Evolutionary conservation across 2,888 invertebrate genomes (phyloP).

Genomic region (Amphipoea lucens): DNA sequence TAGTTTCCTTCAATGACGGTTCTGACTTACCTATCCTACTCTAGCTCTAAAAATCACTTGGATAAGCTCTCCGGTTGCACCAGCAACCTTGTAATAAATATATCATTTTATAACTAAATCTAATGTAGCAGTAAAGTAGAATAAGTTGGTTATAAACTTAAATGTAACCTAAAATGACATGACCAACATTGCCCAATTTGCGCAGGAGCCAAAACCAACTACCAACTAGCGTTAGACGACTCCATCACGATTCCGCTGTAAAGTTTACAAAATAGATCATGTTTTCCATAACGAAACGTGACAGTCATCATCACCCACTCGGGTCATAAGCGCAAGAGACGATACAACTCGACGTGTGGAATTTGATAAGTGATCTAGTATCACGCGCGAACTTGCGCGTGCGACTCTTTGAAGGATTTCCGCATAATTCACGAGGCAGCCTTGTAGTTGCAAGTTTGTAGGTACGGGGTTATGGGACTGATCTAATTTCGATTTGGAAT

Average conservation of each 20-base stretch:
- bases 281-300: constrained; percentile 59
- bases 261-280: constrained; percentile 34
- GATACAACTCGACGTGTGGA: constrained; percentile 57
- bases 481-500: constrained; percentile 41
- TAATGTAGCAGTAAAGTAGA: background rate
- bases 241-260: constrained; percentile 28
- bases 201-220: background rate
- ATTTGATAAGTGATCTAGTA: constrained; percentile 73
- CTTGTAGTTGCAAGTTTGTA: constrained; percentile 38
- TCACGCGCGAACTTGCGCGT: constrained; percentile 59
- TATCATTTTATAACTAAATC: background rate
- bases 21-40: too few relatives aligned
- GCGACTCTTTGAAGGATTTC: constrained; percentile 66
- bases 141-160: background rate
- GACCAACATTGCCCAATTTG: constrained; percentile 11
- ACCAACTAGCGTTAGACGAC: constrained; percentile 2
- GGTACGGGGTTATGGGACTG: constrained; percentile 17
- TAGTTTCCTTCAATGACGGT: too few relatives aligned
- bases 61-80: too few relatives aligned
- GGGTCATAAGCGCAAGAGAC: constrained; percentile 42
- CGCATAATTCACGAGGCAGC: constrained; percentile 64
- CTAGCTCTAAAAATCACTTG: too few relatives aligned
- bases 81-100: too few relatives aligned
- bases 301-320: constrained; percentile 49
- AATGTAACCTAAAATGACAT: background rate